These are phyloP conservation scores for Xenopus borealis DNA, from an alignment of 2,113 vertebrate species.

Conservation along the genomic window DNA sequence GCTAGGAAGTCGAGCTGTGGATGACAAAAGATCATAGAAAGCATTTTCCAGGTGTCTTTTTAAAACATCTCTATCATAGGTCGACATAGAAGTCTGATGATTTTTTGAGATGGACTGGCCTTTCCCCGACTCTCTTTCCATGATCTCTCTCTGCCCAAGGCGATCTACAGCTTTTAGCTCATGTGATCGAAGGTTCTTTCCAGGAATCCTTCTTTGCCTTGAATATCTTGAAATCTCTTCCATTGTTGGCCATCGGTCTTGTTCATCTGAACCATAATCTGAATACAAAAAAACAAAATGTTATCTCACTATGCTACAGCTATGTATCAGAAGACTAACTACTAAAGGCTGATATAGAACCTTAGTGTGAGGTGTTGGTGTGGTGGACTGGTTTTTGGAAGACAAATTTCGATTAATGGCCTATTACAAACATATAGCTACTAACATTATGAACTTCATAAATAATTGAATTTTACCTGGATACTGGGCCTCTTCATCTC, in stretches of 20 bases:
- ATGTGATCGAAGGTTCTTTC: background rate
- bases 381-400: too few relatives aligned
- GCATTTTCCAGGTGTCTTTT: background rate
- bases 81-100: background rate
- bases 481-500: conserved; percentile 30
- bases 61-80: background rate
- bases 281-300: background rate
- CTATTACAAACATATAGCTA: background rate
- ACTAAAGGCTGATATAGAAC: too few relatives aligned
- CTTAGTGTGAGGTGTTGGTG: too few relatives aligned
- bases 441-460: too few relatives aligned
- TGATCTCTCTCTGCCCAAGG: background rate
- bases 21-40: conserved; percentile 25
- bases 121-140: background rate
- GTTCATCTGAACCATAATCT: conserved; percentile 22
- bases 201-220: background rate
- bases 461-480: background rate
- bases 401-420: too few relatives aligned
- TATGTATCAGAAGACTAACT: too few relatives aligned
- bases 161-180: background rate
- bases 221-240: conserved; percentile 13
- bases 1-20: background rate
- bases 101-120: background rate
- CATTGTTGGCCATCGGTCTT: conserved; percentile 32
- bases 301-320: too few relatives aligned